phyloP scores from a whole-genome alignment of 2,113 vertebrate genomes.

The Stegastes partitus region DNA sequence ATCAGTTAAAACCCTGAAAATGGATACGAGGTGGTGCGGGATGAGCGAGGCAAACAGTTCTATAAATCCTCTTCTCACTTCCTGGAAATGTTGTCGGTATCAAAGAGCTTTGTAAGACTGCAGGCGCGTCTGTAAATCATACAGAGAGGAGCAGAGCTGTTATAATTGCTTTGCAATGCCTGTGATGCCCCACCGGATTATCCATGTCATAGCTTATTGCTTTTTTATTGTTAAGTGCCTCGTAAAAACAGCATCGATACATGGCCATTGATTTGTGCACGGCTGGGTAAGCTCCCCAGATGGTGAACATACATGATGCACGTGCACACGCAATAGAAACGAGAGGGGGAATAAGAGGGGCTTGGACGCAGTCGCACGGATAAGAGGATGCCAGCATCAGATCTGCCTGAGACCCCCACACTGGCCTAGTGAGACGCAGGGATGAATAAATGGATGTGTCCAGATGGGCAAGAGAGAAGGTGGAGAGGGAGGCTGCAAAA shows the following conservation, averaged over 20 bases:
- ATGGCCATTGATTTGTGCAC: conserved; percentile 75
- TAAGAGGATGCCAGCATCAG: conserved; percentile 57
- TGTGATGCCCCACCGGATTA: conserved; percentile 73
- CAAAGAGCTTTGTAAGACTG: conserved; percentile 62
- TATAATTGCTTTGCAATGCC: conserved; percentile 73
- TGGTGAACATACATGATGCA: conserved; percentile 48
- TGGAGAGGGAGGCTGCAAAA: conserved; percentile 34
- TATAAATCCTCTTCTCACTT: conserved; percentile 69
- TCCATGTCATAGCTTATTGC: conserved; percentile 78
- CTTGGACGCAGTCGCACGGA: conserved; percentile 37
- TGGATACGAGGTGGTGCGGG: conserved; percentile 25
- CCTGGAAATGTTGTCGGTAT: conserved; percentile 67
- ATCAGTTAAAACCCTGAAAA: conserved; percentile 68
- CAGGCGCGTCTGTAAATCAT: conserved; percentile 68
- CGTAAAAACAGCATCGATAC: conserved; percentile 76
- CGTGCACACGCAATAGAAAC: conserved; percentile 2
- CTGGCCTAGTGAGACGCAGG: conserved; percentile 47
- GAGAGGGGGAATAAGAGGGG: background rate
- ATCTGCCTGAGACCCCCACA: conserved; percentile 52
- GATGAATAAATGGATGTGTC: conserved; percentile 71
- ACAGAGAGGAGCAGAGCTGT: conserved; percentile 64
- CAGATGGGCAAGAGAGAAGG: conserved; percentile 55
- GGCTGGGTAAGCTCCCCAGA: conserved; percentile 48
- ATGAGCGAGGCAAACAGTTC: conserved; percentile 48
- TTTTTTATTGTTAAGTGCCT: conserved; percentile 81